A percentile compares a stretch with the other conserved stretches of the same genome.
Evolutionary conservation across 2,888 invertebrate species (phyloP).

Genomic region (Acanthosepion esculentum): DNA sequence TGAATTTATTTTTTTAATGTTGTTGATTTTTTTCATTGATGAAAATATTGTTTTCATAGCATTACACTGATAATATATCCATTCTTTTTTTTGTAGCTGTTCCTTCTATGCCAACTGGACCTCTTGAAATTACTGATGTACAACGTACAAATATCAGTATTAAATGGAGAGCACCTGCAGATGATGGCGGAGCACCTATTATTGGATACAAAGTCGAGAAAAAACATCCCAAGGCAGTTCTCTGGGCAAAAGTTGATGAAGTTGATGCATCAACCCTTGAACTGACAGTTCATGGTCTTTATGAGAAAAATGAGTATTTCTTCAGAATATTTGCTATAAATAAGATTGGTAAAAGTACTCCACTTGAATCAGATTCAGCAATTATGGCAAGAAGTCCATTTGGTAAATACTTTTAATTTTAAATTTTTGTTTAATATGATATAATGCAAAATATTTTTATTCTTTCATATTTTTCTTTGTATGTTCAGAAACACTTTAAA

Average conservation of each 20-base stretch:
- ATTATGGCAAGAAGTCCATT: slow-evolving; percentile 66
- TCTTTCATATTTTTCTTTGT: too few relatives aligned
- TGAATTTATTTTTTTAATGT: not conserved
- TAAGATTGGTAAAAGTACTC: slow-evolving; percentile 81
- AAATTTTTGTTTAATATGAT: too few relatives aligned
- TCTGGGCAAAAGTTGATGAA: slow-evolving; percentile 42
- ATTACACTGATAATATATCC: not conserved
- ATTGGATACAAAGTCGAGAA: slow-evolving; percentile 59
- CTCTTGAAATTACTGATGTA: slow-evolving; percentile 50
- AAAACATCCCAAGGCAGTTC: not conserved
- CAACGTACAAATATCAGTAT: slow-evolving; percentile 57
- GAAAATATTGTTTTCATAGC: not conserved
- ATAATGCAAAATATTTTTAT: too few relatives aligned
- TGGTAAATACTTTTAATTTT: slow-evolving; percentile 58
- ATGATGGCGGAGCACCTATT: slow-evolving; percentile 65
- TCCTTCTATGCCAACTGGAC: slow-evolving; percentile 57
- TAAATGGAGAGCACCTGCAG: slow-evolving; percentile 61
- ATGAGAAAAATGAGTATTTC: slow-evolving; percentile 79
- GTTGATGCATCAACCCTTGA: not conserved
- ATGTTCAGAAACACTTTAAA: too few relatives aligned
- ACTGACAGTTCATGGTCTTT: slow-evolving; percentile 65
- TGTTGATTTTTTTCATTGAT: too few relatives aligned
- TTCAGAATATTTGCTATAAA: slow-evolving; percentile 91
- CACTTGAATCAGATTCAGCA: slow-evolving; percentile 58
- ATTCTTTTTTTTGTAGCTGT: slow-evolving; percentile 55